Percentiles rank a stretch among this genome's conserved stretches.
These are phyloP conservation scores for Hippotragus niger DNA, from an alignment of 2,113 vertebrate species.

Conservation along the genomic window DNA sequence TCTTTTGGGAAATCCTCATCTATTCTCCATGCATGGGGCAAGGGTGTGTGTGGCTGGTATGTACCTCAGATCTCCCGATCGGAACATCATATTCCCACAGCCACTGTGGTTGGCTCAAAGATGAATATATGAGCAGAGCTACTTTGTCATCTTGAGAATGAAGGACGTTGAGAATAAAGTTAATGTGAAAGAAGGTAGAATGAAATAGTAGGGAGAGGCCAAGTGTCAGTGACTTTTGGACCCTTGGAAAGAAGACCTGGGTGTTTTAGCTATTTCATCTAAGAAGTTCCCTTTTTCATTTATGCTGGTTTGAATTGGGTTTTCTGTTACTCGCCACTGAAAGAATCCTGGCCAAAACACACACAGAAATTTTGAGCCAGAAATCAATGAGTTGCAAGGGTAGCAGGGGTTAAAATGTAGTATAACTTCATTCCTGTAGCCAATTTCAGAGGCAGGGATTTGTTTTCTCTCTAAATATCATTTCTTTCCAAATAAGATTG, in stretches of 20 bases:
- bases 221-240: neutral
- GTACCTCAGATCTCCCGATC: neutral
- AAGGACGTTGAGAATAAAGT: neutral
- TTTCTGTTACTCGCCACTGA: neutral
- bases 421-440: neutral
- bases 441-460: slow-evolving; percentile 2
- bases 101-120: neutral
- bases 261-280: neutral
- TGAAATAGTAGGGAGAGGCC: neutral
- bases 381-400: neutral
- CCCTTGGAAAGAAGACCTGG: neutral
- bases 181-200: neutral
- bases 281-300: neutral
- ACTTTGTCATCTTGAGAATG: neutral
- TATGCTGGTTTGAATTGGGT: neutral
- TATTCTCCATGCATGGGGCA: neutral
- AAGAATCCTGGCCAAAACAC: slow-evolving; percentile 1
- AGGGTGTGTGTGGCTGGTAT: fast-evolving
- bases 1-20: neutral
- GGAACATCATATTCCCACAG: neutral
- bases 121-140: neutral
- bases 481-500: slow-evolving; percentile 49
- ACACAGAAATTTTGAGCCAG: neutral
- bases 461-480: neutral
- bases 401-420: slow-evolving; percentile 27